Evolutionary conservation across 1,140 invertebrate species (phyloP).

Genomic region (Hormaphis cornu): DNA sequence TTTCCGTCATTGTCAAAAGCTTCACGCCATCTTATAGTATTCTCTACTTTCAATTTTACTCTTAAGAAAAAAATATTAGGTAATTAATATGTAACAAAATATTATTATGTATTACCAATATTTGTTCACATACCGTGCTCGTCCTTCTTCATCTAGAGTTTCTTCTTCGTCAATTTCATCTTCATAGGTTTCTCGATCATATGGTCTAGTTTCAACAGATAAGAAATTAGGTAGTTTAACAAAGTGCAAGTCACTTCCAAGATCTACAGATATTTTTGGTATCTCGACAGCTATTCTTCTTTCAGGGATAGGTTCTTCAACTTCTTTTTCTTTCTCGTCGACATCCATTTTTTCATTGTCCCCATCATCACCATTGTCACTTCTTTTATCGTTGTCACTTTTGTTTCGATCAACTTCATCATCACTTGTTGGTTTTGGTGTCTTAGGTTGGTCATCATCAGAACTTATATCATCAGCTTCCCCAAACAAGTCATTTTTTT

Average conservation of each 20-base stretch:
- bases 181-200: slow-evolving; percentile 90
- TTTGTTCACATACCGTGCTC: slow-evolving; percentile 54
- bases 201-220: slow-evolving; percentile 85
- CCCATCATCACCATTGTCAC: slow-evolving; percentile 33
- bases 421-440: slow-evolving; percentile 41
- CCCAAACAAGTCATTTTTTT: slow-evolving; percentile 78
- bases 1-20: slow-evolving; percentile 74
- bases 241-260: slow-evolving; percentile 87
- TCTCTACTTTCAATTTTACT: slow-evolving; percentile 89
- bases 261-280: slow-evolving; percentile 83
- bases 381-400: slow-evolving; percentile 46
- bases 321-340: slow-evolving; percentile 53
- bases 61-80: slow-evolving; percentile 41
- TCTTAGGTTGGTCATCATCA: slow-evolving; percentile 58
- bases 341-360: slow-evolving; percentile 34
- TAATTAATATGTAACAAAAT: slow-evolving; percentile 8
- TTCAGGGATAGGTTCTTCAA: slow-evolving; percentile 72
- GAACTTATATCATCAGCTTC: slow-evolving; percentile 86
- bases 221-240: slow-evolving; percentile 90
- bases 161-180: slow-evolving; percentile 99
- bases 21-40: slow-evolving; percentile 94
- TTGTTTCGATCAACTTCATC: slow-evolving; percentile 42
- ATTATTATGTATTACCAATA: background rate
- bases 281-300: slow-evolving; percentile 94
- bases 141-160: slow-evolving; percentile 92